Percentiles rank a stretch among this genome's conserved stretches.
Evolutionary conservation across 2,113 vertebrate species (phyloP).

Genomic region (Dinomys branickii): DNA sequence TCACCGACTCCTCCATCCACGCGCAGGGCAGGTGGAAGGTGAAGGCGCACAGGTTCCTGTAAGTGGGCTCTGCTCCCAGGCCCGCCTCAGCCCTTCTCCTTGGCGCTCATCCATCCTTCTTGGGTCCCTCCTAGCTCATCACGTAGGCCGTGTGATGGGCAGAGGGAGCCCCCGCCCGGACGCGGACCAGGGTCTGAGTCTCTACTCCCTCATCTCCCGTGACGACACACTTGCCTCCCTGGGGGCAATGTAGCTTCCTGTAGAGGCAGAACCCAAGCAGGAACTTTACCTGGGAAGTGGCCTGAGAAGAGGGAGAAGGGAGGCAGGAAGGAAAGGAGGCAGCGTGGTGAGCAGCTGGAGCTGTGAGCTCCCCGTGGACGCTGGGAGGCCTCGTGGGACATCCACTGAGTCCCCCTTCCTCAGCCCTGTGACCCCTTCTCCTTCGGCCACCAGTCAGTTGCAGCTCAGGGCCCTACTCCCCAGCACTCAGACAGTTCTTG

Average conservation of each 20-base stretch:
- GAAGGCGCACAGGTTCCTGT: constrained; percentile 30
- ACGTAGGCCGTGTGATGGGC: background rate
- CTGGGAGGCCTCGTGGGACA: background rate
- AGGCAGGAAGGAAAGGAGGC: background rate
- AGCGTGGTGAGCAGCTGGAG: background rate
- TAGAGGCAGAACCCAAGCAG: background rate
- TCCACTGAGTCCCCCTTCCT: background rate
- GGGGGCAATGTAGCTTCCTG: background rate
- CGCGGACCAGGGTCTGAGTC: too few relatives aligned
- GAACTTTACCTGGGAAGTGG: background rate
- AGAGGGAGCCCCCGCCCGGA: background rate
- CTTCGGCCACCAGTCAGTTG: background rate
- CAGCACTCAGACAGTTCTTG: background rate
- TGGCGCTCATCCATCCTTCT: background rate
- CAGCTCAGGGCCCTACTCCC: background rate
- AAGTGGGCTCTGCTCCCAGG: constrained; percentile 47
- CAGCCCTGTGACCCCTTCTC: background rate
- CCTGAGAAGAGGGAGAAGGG: background rate
- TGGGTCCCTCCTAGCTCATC: background rate
- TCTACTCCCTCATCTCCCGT: background rate
- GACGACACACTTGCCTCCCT: background rate
- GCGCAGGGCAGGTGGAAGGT: constrained; percentile 77
- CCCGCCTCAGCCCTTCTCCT: background rate
- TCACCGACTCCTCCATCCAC: constrained; percentile 75
- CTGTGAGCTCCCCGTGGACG: fast-evolving